Evolutionary conservation across 2,113 vertebrate genomes (phyloP).

Genomic region (Podocnemis expansa): DNA sequence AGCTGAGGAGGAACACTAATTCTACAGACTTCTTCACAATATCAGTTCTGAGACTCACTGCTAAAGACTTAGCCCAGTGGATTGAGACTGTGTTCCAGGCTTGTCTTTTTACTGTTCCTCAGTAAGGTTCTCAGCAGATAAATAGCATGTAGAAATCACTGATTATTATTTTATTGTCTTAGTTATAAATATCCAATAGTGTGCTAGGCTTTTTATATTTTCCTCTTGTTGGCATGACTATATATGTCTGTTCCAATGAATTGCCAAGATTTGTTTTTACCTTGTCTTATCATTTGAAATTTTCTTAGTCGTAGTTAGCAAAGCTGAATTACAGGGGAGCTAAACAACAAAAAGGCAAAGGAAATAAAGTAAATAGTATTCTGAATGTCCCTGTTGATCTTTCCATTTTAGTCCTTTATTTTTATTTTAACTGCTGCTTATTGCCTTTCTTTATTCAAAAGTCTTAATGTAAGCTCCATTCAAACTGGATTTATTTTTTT

Average conservation of each 20-base stretch:
- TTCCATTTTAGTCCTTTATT: neutral
- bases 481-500: neutral
- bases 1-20: neutral
- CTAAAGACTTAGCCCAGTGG: neutral
- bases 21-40: neutral
- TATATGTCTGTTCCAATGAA: neutral
- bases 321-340: neutral
- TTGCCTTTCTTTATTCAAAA: neutral
- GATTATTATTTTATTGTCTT: neutral
- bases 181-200: neutral
- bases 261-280: neutral
- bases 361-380: neutral
- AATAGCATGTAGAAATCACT: neutral
- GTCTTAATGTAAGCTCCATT: neutral
- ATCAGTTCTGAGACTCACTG: neutral
- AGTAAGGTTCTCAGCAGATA: neutral
- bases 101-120: neutral
- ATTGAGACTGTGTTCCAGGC: neutral
- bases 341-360: neutral
- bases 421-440: neutral
- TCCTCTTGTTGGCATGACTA: rapidly evolving
- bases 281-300: neutral
- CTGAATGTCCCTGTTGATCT: neutral
- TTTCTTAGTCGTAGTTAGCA: neutral
- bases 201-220: neutral